phyloP scores from a whole-genome alignment of 2,113 vertebrate genomes.

The Nerophis lumbriciformis region DNA sequence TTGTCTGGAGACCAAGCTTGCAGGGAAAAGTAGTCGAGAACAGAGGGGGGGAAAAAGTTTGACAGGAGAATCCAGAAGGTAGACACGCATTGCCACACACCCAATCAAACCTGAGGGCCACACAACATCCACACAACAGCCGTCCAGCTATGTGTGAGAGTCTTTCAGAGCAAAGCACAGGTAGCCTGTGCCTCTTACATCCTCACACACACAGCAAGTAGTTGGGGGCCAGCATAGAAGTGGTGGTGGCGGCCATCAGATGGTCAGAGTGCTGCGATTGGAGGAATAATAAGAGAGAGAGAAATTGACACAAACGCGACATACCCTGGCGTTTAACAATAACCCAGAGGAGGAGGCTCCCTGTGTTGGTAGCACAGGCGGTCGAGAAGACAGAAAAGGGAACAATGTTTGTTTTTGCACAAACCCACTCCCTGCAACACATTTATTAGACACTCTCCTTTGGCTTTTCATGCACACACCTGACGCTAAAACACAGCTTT shows the following conservation, averaged over 20 bases:
- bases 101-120: slow-evolving; percentile 42
- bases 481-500: slow-evolving; percentile 3
- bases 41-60: slow-evolving; percentile 19
- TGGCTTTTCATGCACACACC: slow-evolving; percentile 9
- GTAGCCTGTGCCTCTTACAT: slow-evolving; percentile 15
- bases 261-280: slow-evolving; percentile 28
- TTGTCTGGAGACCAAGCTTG: slow-evolving; percentile 21
- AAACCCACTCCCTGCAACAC: slow-evolving; percentile 18
- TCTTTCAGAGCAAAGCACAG: slow-evolving; percentile 28
- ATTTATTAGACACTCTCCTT: background rate
- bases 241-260: slow-evolving; percentile 35
- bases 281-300: slow-evolving; percentile 18
- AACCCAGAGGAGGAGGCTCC: slow-evolving; percentile 72
- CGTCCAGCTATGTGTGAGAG: slow-evolving; percentile 33
- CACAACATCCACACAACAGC: slow-evolving; percentile 35
- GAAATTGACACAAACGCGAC: slow-evolving; percentile 45
- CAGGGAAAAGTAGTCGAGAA: slow-evolving; percentile 15
- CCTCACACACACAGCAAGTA: slow-evolving; percentile 22
- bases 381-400: slow-evolving; percentile 58
- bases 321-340: slow-evolving; percentile 66
- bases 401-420: slow-evolving; percentile 51
- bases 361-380: slow-evolving; percentile 62
- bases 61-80: slow-evolving; percentile 13
- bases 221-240: slow-evolving; percentile 38
- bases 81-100: slow-evolving; percentile 16